Evolutionary conservation across 2,113 vertebrate species (phyloP).

Genomic region (Gobius niger): DNA sequence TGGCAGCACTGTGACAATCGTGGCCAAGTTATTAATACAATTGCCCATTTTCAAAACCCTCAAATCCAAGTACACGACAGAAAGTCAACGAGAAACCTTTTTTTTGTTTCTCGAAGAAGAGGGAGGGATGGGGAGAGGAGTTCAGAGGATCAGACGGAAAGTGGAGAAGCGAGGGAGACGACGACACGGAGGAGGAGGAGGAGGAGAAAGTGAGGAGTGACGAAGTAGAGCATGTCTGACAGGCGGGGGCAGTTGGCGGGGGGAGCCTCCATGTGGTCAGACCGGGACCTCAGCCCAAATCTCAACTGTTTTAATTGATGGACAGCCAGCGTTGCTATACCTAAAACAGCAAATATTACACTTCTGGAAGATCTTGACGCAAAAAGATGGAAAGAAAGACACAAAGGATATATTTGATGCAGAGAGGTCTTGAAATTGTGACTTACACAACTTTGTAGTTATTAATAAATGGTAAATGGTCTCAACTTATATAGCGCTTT

Average conservation of each 20-base stretch:
- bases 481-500: too few relatives aligned
- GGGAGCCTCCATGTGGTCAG: constrained; percentile 55
- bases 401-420: background rate
- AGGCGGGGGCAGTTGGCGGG: constrained; percentile 70
- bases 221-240: constrained; percentile 70
- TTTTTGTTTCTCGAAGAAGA: background rate
- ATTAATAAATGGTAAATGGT: too few relatives aligned
- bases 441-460: too few relatives aligned
- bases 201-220: constrained; percentile 60
- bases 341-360: background rate
- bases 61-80: too few relatives aligned
- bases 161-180: background rate
- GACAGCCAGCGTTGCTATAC: constrained; percentile 16
- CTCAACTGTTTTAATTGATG: constrained; percentile 54
- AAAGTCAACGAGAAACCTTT: too few relatives aligned
- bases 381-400: background rate
- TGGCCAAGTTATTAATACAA: too few relatives aligned
- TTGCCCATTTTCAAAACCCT: too few relatives aligned
- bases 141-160: background rate
- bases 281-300: constrained; percentile 53
- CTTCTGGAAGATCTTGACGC: background rate
- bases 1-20: too few relatives aligned
- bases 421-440: too few relatives aligned
- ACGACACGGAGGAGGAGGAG: background rate
- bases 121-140: background rate